Conservation (phyloP, 2,113 vertebrate genomes). For the Eclectus roratus region DNA sequence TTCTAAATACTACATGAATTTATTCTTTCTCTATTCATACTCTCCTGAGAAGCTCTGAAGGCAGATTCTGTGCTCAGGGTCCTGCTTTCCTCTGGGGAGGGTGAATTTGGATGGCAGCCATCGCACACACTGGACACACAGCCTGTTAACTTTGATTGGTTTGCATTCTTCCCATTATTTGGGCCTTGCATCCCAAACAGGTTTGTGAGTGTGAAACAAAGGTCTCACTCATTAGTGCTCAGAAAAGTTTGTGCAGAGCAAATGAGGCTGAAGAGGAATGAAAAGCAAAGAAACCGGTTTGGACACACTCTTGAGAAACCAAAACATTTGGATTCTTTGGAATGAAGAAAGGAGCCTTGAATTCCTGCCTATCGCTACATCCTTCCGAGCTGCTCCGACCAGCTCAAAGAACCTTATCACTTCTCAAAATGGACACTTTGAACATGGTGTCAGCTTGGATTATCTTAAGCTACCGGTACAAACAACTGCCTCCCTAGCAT, state of each 20-base stretch:
- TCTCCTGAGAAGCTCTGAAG: not conserved
- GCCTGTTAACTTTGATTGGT: not conserved
- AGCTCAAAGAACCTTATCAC: slow-evolving; percentile 18
- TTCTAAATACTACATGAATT: not conserved
- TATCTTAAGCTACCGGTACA: not conserved
- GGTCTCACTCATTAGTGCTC: not conserved
- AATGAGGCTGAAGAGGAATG: not conserved
- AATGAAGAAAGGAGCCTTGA: slow-evolving; percentile 61
- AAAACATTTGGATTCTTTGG: slow-evolving; percentile 37
- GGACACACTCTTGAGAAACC: slow-evolving; percentile 58
- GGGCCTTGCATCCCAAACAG: not conserved
- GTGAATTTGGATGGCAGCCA: not conserved
- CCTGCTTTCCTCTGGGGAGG: not conserved
- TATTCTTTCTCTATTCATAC: not conserved
- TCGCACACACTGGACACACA: not conserved
- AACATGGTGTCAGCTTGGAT: not conserved
- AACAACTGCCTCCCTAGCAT: not conserved
- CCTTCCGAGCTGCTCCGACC: not conserved
- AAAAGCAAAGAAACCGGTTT: slow-evolving; percentile 56
- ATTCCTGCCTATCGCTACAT: slow-evolving; percentile 45
- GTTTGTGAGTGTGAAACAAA: not conserved
- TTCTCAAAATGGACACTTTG: not conserved
- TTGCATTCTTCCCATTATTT: slow-evolving; percentile 1
- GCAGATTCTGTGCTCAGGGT: not conserved
- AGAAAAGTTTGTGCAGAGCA: not conserved